Base-by-base conservation (phyloP, 2,888 invertebrate species). In the Athalia cordata region DNA sequence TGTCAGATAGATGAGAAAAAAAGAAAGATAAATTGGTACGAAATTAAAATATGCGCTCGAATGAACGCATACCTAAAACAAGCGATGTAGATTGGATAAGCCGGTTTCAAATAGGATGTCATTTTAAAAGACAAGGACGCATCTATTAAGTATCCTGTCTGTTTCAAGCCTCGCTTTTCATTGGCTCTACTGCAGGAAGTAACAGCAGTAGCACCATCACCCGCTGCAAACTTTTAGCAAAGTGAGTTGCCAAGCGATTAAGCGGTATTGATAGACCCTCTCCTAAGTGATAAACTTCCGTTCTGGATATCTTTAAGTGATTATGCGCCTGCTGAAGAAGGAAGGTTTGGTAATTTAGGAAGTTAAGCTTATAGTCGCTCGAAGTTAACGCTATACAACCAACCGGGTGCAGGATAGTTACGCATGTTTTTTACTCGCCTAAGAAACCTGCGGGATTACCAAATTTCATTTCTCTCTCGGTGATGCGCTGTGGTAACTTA, bases 201-300 rank as follows among this genome's bases (percentile, higher is more conserved):
- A 59, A 13, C 45, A 55, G 13, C 57, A 57, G 57, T 45, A 5
- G 29, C 29, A 29, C 29, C 29, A 29, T 29, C 29, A 29, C 29
- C 29, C 29, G 29, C 29, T 52, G 55, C 43, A 59, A 72, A 72
- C 45, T 72, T 72, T 72, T 43, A 52, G 43, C 72, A 72, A 72
- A 72, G 59, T 72, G 57, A 72, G 57, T 72, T 72, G 72, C 59
- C 72, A 59, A 59, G 72, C 59, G 72, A 72, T 72, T 72, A 72
- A 59, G 59, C 72, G 47, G 52, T 72, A 72, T 72, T 72, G 72
- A 72, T 72, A 72, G 72, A 59, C 72, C 52, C 72, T n/a, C 8
- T 29, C 57, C 72, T 72, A 72, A 72, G 72, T 72, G 72, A 72
- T 72, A 72, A 72, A 72, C 72, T 72, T 72, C 72, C 57, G 29